These are phyloP conservation scores for Ichneumoninae sp. DNA, from an alignment of 2,888 invertebrate genomes.

Conservation along the genomic window DNA sequence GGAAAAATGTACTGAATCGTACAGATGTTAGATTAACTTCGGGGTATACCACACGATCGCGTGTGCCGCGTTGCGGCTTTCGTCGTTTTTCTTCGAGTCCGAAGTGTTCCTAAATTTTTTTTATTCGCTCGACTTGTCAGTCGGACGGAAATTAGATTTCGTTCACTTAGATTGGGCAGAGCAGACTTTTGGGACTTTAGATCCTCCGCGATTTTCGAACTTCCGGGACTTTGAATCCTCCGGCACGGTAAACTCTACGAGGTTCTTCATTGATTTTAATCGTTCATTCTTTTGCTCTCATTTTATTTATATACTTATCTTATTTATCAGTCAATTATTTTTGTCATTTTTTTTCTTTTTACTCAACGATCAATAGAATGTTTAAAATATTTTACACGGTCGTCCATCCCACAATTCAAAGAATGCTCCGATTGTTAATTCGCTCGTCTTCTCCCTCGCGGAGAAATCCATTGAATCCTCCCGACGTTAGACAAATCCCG, in stretches of 20 bases:
- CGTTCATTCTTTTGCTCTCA: background rate
- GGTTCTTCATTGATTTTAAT: too few relatives aligned
- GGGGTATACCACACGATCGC: constrained; percentile 60
- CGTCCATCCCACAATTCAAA: background rate
- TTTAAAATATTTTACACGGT: constrained; percentile 9
- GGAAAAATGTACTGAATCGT: background rate
- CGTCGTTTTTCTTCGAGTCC: background rate
- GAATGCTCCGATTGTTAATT: constrained; percentile 31
- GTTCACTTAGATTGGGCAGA: too few relatives aligned
- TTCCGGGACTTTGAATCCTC: too few relatives aligned
- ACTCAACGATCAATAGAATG: background rate
- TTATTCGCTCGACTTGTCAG: too few relatives aligned
- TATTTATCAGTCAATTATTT: too few relatives aligned
- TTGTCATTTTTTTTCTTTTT: too few relatives aligned
- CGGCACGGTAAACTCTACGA: too few relatives aligned
- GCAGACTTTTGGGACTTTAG: too few relatives aligned
- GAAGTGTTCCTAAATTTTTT: too few relatives aligned
- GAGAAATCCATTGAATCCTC: background rate
- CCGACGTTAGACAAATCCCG: constrained; percentile 25
- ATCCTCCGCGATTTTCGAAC: too few relatives aligned
- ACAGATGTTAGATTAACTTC: constrained; percentile 26
- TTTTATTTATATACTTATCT: too few relatives aligned
- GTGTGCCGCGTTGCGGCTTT: constrained; percentile 25
- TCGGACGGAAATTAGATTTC: too few relatives aligned
- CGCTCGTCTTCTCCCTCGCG: background rate